A percentile compares a stretch with the other conserved stretches of the same genome.
phyloP scores from a whole-genome alignment of 2,888 invertebrate species.

The Epiblema foenella region DNA sequence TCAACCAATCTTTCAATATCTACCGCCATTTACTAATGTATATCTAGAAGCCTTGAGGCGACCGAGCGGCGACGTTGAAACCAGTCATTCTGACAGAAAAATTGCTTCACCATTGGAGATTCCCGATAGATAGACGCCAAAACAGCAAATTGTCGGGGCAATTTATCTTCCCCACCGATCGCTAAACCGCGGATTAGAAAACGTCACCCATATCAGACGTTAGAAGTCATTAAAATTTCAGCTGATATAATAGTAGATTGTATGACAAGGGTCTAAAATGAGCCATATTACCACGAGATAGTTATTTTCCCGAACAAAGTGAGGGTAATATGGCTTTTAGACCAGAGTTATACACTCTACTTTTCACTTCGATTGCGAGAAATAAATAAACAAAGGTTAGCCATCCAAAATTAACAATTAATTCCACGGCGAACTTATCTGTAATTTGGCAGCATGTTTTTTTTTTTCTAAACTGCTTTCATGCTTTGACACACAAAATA shows the following conservation, averaged over 20 bases:
- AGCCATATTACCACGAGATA: too few species aligned
- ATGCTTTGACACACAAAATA: too few species aligned
- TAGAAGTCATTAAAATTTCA: not conserved
- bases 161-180: constrained; percentile 54
- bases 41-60: not conserved
- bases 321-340: too few species aligned
- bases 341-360: too few species aligned
- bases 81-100: constrained; percentile 53
- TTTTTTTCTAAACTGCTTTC: too few species aligned
- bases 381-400: too few species aligned
- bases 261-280: too few species aligned
- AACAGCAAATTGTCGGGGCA: constrained; percentile 48
- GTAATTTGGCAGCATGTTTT: too few species aligned
- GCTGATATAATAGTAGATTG: not conserved
- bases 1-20: not conserved
- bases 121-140: constrained; percentile 54
- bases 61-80: not conserved
- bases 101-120: constrained; percentile 54
- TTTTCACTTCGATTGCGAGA: too few species aligned
- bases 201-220: constrained; percentile 2
- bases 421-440: too few species aligned
- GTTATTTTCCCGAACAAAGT: too few species aligned
- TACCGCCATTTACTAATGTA: not conserved
- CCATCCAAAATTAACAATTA: too few species aligned
- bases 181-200: constrained; percentile 42